Percentiles rank a stretch among this genome's conserved stretches.
These are phyloP conservation scores for Potorous gilbertii DNA, from an alignment of 2,797 vertebrate genomes.

Conservation along the genomic window DNA sequence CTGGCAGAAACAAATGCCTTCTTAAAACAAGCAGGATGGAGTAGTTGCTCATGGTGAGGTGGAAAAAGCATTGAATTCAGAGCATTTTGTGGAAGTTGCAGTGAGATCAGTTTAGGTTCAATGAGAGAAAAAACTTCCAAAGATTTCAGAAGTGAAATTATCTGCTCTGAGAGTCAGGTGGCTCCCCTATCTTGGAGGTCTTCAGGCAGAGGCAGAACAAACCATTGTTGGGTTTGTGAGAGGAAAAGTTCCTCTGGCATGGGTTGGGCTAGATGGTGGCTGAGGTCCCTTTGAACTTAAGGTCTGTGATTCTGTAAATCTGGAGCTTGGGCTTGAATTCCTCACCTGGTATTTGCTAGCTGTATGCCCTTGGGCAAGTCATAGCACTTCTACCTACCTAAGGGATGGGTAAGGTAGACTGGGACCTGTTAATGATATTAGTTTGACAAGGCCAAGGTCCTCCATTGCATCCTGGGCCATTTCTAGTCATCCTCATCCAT, in stretches of 20 bases:
- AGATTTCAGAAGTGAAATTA: background rate
- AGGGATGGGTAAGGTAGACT: background rate
- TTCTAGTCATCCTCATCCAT: too few species aligned
- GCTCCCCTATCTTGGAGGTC: background rate
- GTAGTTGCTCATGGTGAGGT: background rate
- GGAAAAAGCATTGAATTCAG: background rate
- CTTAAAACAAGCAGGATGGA: background rate
- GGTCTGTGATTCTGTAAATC: background rate
- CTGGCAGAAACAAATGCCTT: background rate
- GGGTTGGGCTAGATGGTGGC: background rate
- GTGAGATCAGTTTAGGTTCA: background rate
- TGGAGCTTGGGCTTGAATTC: background rate
- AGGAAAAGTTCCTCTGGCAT: background rate
- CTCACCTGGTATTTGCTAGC: background rate
- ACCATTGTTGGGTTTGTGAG: background rate
- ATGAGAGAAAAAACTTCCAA: background rate
- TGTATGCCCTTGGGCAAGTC: background rate
- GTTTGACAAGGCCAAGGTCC: too few species aligned
- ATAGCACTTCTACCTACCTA: background rate
- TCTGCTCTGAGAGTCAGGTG: background rate
- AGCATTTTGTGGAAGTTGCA: background rate
- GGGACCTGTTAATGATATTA: too few species aligned
- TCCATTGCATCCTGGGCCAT: too few species aligned
- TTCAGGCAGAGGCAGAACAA: background rate
- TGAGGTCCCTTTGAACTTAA: background rate